Percentiles rank a stretch among this genome's conserved stretches.
Evolutionary conservation across 2,113 vertebrate species (phyloP).

Genomic region (Podarcis cretensis): DNA sequence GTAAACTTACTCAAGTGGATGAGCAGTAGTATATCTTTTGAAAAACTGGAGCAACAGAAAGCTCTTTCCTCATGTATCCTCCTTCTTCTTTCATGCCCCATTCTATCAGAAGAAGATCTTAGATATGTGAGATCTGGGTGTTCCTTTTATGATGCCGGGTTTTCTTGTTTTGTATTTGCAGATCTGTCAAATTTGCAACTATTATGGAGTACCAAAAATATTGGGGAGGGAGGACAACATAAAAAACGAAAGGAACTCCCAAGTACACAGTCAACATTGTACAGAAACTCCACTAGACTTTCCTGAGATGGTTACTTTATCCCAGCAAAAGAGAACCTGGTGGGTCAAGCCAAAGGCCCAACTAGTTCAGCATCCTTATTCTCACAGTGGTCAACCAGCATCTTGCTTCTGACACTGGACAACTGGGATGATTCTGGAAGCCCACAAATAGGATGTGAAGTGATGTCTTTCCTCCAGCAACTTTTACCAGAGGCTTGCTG

Average conservation of each 20-base stretch:
- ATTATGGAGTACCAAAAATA: too few relatives aligned
- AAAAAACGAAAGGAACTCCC: neutral
- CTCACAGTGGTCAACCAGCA: neutral
- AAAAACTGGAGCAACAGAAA: neutral
- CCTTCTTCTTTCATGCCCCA: neutral
- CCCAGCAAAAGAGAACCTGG: too few relatives aligned
- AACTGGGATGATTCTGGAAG: neutral
- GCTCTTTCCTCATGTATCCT: neutral
- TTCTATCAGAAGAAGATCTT: neutral
- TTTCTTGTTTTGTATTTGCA: neutral
- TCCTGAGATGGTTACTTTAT: neutral
- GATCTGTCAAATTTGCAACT: too few relatives aligned
- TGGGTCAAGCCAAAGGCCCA: too few relatives aligned
- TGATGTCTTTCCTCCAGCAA: neutral
- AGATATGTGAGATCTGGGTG: neutral
- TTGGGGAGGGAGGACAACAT: neutral
- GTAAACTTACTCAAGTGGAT: neutral
- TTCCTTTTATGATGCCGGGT: neutral
- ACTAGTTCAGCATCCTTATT: too few relatives aligned
- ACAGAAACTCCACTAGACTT: neutral
- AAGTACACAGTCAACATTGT: neutral
- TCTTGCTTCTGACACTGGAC: neutral
- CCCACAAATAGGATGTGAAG: neutral
- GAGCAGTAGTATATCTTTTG: neutral
- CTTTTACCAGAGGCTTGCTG: neutral